These are phyloP conservation scores for Urechis unicinctus DNA, from an alignment of 2,888 invertebrate species.

Conservation along the genomic window DNA sequence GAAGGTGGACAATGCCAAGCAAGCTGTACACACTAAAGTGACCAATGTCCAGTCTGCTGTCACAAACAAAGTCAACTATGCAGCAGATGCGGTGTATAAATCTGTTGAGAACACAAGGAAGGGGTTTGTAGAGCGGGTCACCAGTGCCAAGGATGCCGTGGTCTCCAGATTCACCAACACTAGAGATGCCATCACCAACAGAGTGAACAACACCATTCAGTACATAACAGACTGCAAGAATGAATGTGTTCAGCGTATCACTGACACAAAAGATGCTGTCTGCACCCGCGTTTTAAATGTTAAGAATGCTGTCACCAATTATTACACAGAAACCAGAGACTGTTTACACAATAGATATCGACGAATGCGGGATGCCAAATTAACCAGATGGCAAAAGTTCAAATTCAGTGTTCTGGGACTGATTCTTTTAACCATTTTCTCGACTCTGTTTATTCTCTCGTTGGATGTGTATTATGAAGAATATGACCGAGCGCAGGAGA, in stretches of 20 bases:
- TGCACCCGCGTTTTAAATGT: background rate
- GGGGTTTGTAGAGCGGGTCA: slow-evolving; percentile 2
- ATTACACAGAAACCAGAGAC: slow-evolving; percentile 7
- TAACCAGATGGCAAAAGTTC: slow-evolving; percentile 16
- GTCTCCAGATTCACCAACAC: slow-evolving; percentile 9
- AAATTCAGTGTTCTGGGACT: slow-evolving; percentile 12
- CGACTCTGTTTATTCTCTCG: background rate
- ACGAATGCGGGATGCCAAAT: slow-evolving; percentile 9
- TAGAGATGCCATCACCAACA: slow-evolving; percentile 7
- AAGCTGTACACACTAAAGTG: slow-evolving; percentile 7
- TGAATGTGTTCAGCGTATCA: no score
- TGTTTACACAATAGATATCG: slow-evolving; percentile 6
- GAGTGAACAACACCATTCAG: slow-evolving; percentile 11
- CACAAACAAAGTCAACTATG: slow-evolving; percentile 6
- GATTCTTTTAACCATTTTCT: slow-evolving; percentile 6
- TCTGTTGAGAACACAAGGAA: slow-evolving; percentile 7
- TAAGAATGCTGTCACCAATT: background rate
- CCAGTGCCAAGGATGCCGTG: slow-evolving; percentile 3
- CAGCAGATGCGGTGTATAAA: slow-evolving; percentile 7
- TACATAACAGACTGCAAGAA: background rate
- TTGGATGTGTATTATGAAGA: slow-evolving; percentile 17
- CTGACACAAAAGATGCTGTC: background rate
- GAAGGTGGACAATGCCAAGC: slow-evolving; percentile 15
- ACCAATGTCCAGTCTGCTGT: slow-evolving; percentile 12
- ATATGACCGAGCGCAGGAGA: slow-evolving; percentile 9